phyloP scores from a whole-genome alignment of 1,140 invertebrate species.

The Drosophila bipectinata region DNA sequence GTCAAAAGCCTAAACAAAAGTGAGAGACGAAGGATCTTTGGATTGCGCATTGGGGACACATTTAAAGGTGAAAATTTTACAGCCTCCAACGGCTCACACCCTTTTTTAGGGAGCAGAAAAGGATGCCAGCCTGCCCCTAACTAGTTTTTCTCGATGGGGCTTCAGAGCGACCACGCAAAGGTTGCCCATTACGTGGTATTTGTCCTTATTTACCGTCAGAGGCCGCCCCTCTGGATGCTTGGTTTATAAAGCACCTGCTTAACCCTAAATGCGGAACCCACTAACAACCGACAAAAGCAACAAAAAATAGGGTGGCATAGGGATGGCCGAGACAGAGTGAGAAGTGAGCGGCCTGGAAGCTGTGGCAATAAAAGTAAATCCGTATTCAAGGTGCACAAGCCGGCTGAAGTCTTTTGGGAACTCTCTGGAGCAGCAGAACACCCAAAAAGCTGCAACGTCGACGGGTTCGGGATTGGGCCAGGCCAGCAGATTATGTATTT shows the following conservation, averaged over 20 bases:
- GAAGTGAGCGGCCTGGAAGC: conserved; percentile 17
- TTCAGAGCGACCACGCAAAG: conserved; percentile 43
- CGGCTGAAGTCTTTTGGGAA: conserved; percentile 57
- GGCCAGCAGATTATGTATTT: conserved; percentile 78
- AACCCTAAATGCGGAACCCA: conserved; percentile 70
- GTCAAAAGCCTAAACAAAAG: conserved; percentile 34
- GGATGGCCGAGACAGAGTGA: conserved; percentile 2
- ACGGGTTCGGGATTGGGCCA: conserved; percentile 20
- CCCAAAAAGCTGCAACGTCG: conserved; percentile 45
- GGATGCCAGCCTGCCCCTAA: conserved; percentile 1
- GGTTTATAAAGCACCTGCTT: conserved; percentile 81
- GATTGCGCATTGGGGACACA: conserved; percentile 76
- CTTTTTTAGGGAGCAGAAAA: conserved; percentile 3
- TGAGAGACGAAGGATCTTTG: conserved; percentile 61
- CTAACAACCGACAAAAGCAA: conserved; percentile 9
- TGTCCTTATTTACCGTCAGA: conserved; percentile 71
- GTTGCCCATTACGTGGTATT: conserved; percentile 54
- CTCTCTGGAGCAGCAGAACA: conserved; percentile 14
- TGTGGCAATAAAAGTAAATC: conserved; percentile 78
- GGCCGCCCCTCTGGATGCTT: conserved; percentile 42
- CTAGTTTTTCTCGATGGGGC: conserved; percentile 36
- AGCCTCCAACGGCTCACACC: conserved; percentile 2
- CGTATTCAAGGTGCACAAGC: conserved; percentile 68
- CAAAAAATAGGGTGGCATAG: not conserved
- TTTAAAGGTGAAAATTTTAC: conserved; percentile 79